Percentiles rank a stretch among this genome's conserved stretches.
phyloP scores from a whole-genome alignment of 2,113 vertebrate genomes.

The Calyptommatus sinebrachiatus region DNA sequence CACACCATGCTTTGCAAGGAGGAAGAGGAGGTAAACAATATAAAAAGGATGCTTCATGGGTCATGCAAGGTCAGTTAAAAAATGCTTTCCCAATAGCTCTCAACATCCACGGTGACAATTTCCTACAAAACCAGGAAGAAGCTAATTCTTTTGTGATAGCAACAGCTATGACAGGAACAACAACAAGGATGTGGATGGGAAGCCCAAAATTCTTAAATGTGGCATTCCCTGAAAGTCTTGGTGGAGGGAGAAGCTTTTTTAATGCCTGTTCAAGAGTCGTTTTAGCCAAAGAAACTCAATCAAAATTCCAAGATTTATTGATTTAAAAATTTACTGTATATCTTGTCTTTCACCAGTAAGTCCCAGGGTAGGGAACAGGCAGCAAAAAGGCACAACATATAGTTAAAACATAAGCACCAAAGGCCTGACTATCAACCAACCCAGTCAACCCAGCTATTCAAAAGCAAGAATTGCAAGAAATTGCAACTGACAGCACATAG shows the following conservation, averaged over 20 bases:
- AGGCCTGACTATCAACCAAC: no score
- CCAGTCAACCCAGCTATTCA: no score
- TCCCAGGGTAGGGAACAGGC: no score
- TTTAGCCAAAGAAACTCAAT: background rate
- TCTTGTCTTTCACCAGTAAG: no score
- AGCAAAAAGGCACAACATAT: no score
- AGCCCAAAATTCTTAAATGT: no score
- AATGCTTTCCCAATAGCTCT: slow-evolving; percentile 1
- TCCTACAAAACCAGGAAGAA: background rate
- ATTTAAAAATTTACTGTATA: no score
- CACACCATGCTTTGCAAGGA: background rate
- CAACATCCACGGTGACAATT: slow-evolving; percentile 51
- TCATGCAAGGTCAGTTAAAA: background rate
- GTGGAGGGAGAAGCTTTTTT: background rate
- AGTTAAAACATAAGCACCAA: no score
- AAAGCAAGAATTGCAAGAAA: no score
- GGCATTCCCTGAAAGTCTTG: no score
- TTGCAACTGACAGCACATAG: no score
- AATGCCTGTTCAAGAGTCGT: background rate
- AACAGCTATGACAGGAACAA: background rate
- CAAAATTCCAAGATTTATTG: background rate
- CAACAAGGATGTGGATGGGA: no score
- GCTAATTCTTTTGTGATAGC: accelerated
- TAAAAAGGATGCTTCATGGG: accelerated
- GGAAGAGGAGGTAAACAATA: background rate